Evolutionary conservation across 1,140 invertebrate species (phyloP), one percentile per base, ranked within the genome.

Genomic region (Lasioglossum baleicum): DNA sequence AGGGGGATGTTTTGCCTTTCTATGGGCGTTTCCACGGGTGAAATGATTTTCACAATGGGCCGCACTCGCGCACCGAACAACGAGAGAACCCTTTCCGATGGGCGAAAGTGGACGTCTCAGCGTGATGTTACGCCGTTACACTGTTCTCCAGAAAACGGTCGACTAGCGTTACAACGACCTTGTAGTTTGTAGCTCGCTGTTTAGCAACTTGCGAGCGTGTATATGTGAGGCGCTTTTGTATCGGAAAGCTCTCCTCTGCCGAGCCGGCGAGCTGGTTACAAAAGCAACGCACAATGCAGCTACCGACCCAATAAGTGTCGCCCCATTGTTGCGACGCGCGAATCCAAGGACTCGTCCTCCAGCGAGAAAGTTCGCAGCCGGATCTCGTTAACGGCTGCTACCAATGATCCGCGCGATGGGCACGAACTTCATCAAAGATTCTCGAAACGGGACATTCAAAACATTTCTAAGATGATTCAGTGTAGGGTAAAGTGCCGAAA

Each of bases 31-130:
- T 75, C 72, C 73, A 66, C 72, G 67, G 76, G 44, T 74, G 70
- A 80, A 80, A 80, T 75, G 66, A 80, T 80, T 71, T 80, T 64
- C 44, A 74, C 67, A 75, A 80, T 80, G 26, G 26, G 20, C 20
- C 77, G 70, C 65, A 69, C 51, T 75, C 76, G 11, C 81, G 75
- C 35, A 44, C 6, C 35, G 76, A 75, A 60, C 78, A 66, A 75
- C 61, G 60, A 73, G 71, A 44, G 44, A 48, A 53, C 60, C 61
- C 51, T 40, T 73, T 53, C 7, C 48, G n/a, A n/a, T 7, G 2
- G 6, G 35, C 48, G 8, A 78, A 72, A 72, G 76, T 64, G 69
- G 68, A 73, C 68, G 76, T 73, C 68, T 71, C 60, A n/a, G 58
- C 67, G 44, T 42, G 75, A 53, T 67, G 67, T 77, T 71, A 63